Evolutionary conservation across 2,113 vertebrate genomes (phyloP).

Genomic region (Calidris pugnax): DNA sequence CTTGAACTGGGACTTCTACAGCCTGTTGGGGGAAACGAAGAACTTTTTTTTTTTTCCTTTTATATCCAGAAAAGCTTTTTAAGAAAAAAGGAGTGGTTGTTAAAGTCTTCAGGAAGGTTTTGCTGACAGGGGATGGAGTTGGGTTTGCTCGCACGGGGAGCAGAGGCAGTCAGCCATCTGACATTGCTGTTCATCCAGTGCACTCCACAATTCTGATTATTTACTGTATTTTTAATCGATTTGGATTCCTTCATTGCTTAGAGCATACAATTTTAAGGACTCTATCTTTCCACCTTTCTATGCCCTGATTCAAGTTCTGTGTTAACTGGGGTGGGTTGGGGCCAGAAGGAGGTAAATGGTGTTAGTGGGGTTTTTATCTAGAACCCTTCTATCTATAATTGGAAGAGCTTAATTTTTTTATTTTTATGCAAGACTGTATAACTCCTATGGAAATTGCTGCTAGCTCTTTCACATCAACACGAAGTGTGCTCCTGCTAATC

Average conservation of each 20-base stretch:
- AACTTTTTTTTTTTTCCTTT: background rate
- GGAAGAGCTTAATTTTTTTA: background rate
- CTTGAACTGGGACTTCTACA: background rate
- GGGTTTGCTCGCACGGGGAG: background rate
- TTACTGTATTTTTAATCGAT: background rate
- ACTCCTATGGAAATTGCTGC: background rate
- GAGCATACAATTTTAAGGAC: background rate
- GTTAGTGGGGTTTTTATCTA: background rate
- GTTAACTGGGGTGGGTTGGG: background rate
- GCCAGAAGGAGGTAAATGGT: background rate
- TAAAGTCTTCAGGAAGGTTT: background rate
- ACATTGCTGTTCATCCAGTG: background rate
- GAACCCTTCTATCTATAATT: background rate
- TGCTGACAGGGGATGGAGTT: background rate
- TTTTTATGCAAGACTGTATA: background rate
- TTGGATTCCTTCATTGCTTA: background rate
- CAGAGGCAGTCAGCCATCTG: background rate
- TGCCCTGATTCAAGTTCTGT: background rate
- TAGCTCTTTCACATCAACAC: background rate
- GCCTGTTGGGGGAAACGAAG: background rate
- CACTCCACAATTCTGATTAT: background rate
- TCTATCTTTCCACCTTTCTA: background rate
- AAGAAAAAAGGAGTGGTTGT: background rate
- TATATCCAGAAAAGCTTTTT: background rate
- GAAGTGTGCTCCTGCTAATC: fast-evolving